Base-by-base conservation (phyloP, 2,888 invertebrate species). In the Amblyjoppa fuscipennis region DNA sequence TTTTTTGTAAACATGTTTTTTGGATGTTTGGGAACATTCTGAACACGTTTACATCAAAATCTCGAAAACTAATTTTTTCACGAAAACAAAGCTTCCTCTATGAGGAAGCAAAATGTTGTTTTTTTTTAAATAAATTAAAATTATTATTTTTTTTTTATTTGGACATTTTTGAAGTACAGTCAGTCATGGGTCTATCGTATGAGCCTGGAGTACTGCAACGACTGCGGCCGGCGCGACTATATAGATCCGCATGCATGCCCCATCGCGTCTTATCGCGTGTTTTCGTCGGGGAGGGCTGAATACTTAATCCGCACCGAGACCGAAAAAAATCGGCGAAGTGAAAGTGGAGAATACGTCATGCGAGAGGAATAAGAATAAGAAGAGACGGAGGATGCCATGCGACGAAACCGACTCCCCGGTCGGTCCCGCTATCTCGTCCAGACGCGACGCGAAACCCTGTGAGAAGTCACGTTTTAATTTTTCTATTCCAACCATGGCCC, bases 401-500 rank as follows among this genome's bases (percentile, higher is more conserved):
- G 66, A 49, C 51, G 69, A 80, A 84, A 76, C 45, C 3, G 83
- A 79, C 53, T 69, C 74, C 13, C 59, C 20, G 53, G 45, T 41
- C 59, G 20, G 16, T 51, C 69, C 41, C 34, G 38, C 20, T 84
- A 81, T 84, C 76, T 81, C 64, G 45, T 51, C 68, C 73, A 68
- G 68, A 81, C 80, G 80, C 41, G 76, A 81, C 77, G 66, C 59
- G 84, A 84, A 71, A 71, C 75, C 56, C 45, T 31, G 45, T 66
- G 20, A 34, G 56, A 81, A 66, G 71, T 73, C 73, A 66, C 66
- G 68, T 81, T 81, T 20, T 13, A 68, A 76, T 76, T 80, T 76
- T 84, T 77, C 13, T 25, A 11, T 45, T 28, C 28, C 28, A 53
- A 31, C 59, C 66, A 76, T 51, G 82, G 76, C 51, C 13, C 20